Evolutionary conservation across 2,888 invertebrate genomes (phyloP), one percentile per base, ranked within the genome.

Genomic region (Lobophora halterata): DNA sequence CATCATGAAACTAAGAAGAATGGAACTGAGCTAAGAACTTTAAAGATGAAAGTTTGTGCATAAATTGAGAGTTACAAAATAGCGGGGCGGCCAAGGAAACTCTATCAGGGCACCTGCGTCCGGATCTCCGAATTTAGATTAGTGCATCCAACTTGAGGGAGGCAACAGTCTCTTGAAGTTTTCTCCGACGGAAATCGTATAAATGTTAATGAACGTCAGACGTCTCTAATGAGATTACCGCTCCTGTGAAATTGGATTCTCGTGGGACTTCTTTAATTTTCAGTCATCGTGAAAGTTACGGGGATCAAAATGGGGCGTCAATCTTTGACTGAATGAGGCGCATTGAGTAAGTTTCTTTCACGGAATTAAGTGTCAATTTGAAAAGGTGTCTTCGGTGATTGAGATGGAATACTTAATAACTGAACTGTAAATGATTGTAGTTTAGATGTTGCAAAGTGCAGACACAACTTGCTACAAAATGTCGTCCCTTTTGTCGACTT

Each of bases 161-260:
- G 57, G 60, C 57, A 58, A 57, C 61, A 55, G 60, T 64, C 67
- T 61, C 56, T 54, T 61, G 64, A 80, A 79, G 73, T 79, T 80
- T 72, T 61, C 69, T 65, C 63, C 60, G 57, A 59, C 64, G 66
- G 75, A 81, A 76, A 79, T 80, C 79, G 71, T 78, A 82, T 82
- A 83, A 85, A 86, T 81, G 79, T 78, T 86, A 85, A 85, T 85
- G 82, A 85, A 86, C 76, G 74, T 72, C 77, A 82, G 81, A 71
- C 76, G 72, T 71, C 71, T 66, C 77, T 85, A 86, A 85, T 81
- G 76, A 83, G 81, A 83, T 87, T 87, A 85, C 75, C 69, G 74
- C 66, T 76, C 67, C 76, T 72, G 77, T 79, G 75, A 80, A 83
- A 85, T 85, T 85, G 79, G 77, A 81, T 81, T 76, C 76, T 58